These are phyloP conservation scores for Mormoops blainvillei DNA, from an alignment of 2,113 vertebrate genomes.

Conservation along the genomic window DNA sequence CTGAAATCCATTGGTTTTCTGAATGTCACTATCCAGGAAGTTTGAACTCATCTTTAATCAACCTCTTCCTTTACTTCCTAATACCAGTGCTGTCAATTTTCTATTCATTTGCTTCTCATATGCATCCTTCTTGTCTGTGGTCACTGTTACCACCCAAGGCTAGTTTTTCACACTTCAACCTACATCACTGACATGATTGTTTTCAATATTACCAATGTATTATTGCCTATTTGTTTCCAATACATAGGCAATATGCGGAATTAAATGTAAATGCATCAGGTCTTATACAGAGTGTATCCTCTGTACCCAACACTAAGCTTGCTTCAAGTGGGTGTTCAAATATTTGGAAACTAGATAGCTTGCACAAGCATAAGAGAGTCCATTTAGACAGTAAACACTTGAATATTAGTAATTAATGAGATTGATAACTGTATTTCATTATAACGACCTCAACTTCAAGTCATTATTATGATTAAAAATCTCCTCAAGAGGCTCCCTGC, in stretches of 20 bases:
- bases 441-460: background rate
- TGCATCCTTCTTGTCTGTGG: background rate
- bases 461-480: background rate
- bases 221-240: too few species aligned
- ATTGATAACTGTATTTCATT: background rate
- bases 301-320: background rate
- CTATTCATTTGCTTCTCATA: background rate
- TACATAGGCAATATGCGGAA: background rate
- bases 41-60: background rate
- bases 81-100: background rate
- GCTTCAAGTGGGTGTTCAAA: background rate
- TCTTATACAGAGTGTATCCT: background rate
- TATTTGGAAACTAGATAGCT: background rate
- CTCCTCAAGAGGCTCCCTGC: background rate
- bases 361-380: background rate
- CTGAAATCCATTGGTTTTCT: background rate
- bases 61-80: background rate
- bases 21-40: background rate
- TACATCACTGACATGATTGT: background rate
- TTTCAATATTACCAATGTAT: background rate
- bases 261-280: background rate
- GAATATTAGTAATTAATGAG: background rate
- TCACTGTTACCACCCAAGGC: background rate
- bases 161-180: background rate
- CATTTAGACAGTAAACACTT: background rate